Evolutionary conservation across 2,113 vertebrate genomes (phyloP).

Genomic region (Trogon melanurus): DNA sequence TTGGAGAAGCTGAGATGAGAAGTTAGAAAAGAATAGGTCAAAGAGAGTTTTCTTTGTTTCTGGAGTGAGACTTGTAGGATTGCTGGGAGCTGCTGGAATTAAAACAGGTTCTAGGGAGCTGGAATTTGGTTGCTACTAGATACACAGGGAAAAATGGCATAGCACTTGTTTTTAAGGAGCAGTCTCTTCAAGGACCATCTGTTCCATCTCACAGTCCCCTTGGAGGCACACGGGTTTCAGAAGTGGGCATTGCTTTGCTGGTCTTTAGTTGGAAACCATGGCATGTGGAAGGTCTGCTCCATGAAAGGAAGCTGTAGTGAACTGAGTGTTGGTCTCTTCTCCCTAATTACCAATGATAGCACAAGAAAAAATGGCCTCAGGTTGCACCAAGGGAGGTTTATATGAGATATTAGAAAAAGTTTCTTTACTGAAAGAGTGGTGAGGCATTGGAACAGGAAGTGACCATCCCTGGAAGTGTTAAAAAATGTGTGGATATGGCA

Average conservation of each 20-base stretch:
- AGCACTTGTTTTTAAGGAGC: neutral
- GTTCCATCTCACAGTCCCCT: neutral
- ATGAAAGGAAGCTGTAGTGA: no score
- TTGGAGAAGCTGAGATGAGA: neutral
- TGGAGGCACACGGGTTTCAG: neutral
- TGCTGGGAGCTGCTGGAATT: neutral
- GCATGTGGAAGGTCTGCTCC: neutral
- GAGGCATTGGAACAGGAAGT: no score
- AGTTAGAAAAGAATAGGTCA: neutral
- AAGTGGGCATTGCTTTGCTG: neutral
- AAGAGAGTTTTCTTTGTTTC: neutral
- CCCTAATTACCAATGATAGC: no score
- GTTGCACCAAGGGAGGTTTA: no score
- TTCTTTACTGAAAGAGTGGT: no score
- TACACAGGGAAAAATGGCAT: no score
- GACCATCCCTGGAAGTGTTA: no score
- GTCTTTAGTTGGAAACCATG: neutral
- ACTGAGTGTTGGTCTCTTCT: no score
- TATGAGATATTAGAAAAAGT: no score
- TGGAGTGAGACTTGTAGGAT: neutral
- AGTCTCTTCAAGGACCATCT: neutral
- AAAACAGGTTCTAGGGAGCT: neutral
- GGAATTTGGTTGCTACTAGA: neutral
- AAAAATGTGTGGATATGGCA: no score
- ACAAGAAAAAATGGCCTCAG: no score